Percentiles rank a stretch among this genome's conserved stretches.
These are phyloP conservation scores for Atherinosoma microstoma DNA, from an alignment of 2,797 vertebrate genomes.

Conservation along the genomic window DNA sequence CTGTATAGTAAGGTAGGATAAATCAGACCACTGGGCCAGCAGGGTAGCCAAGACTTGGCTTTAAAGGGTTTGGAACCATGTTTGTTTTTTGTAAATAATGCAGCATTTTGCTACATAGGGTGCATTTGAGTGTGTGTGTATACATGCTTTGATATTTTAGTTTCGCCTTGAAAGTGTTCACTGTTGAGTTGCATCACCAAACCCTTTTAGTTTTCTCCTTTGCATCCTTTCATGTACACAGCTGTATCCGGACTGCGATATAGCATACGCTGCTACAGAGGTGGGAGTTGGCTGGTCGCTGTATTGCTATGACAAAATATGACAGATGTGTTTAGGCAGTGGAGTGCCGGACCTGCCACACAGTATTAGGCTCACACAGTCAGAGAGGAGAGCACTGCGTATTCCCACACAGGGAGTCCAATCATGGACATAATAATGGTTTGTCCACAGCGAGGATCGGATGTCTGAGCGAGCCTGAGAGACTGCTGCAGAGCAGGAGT, in stretches of 20 bases:
- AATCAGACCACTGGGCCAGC: slow-evolving; percentile 21
- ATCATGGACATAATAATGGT: slow-evolving; percentile 80
- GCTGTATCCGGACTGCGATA: slow-evolving; percentile 40
- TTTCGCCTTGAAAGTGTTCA: neutral
- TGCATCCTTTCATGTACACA: slow-evolving; percentile 25
- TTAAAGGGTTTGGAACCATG: slow-evolving; percentile 11
- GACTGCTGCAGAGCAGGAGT: slow-evolving; percentile 34
- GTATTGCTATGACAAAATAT: slow-evolving; percentile 83
- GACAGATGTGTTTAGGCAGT: slow-evolving; percentile 86
- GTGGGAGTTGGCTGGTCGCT: slow-evolving; percentile 80
- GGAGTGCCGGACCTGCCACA: slow-evolving; percentile 84
- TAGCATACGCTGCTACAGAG: slow-evolving; percentile 66
- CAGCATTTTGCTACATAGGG: neutral
- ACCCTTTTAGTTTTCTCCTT: neutral
- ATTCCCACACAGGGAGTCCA: slow-evolving; percentile 78
- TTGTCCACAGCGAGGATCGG: slow-evolving; percentile 87
- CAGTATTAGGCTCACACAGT: slow-evolving; percentile 84
- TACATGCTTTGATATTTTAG: slow-evolving; percentile 12
- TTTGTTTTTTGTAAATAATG: slow-evolving; percentile 32
- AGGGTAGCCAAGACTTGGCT: slow-evolving; percentile 8
- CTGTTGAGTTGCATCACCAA: slow-evolving; percentile 7
- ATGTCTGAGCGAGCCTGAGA: slow-evolving; percentile 54
- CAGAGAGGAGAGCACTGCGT: slow-evolving; percentile 66
- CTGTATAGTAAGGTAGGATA: slow-evolving; percentile 1
- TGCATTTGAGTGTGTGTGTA: neutral